Evolutionary conservation across 2,888 invertebrate species (phyloP).

Genomic region (Pyralis farinalis): DNA sequence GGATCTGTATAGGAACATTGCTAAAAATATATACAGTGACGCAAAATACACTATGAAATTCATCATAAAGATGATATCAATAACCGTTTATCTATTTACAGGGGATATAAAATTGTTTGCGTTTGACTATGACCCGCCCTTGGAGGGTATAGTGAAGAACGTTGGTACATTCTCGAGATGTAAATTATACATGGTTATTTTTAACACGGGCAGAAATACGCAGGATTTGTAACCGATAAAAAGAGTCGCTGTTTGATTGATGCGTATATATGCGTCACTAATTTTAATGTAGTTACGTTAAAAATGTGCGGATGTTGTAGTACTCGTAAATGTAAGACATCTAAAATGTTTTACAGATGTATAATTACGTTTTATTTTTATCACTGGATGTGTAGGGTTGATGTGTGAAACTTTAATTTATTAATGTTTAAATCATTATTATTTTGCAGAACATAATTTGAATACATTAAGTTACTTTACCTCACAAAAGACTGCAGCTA

Average conservation of each 20-base stretch:
- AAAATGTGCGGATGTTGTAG: background rate
- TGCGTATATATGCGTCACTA: conserved; percentile 7
- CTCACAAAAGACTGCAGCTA: too few relatives aligned
- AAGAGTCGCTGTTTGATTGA: conserved; percentile 44
- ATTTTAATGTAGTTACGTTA: conserved; percentile 12
- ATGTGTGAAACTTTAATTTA: too few relatives aligned
- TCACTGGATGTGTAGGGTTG: too few relatives aligned
- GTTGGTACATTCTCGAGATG: conserved; percentile 39
- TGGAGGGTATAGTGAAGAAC: conserved; percentile 47
- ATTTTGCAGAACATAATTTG: too few relatives aligned
- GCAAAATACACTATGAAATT: conserved; percentile 41
- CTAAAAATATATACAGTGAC: conserved; percentile 45
- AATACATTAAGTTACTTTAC: too few relatives aligned
- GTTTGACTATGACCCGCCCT: conserved; percentile 55
- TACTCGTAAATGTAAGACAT: too few relatives aligned
- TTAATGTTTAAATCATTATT: too few relatives aligned
- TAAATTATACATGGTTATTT: conserved; percentile 47
- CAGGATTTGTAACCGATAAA: conserved; percentile 53
- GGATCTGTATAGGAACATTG: conserved; percentile 11
- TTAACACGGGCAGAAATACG: conserved; percentile 31
- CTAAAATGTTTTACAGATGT: too few relatives aligned
- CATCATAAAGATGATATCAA: conserved; percentile 41
- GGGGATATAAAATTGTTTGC: conserved; percentile 60
- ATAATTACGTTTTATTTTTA: too few relatives aligned
- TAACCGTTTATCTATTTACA: conserved; percentile 49